Conservation (phyloP, 2,797 vertebrate species). For the Cygnus olor region DNA sequence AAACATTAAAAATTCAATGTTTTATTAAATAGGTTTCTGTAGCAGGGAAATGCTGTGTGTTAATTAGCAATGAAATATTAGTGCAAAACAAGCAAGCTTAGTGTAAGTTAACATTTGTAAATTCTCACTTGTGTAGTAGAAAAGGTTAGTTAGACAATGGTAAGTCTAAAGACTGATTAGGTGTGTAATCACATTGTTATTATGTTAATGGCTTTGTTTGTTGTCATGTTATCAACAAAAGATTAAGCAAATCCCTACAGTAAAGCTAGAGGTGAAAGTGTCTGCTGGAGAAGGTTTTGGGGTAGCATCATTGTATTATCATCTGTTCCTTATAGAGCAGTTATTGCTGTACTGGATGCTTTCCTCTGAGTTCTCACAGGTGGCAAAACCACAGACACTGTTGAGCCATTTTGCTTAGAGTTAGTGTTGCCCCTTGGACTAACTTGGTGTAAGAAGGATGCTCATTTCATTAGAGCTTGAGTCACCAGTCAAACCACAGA, state of each 20-base stretch:
- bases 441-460: neutral
- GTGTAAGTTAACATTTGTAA: neutral
- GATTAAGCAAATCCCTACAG: constrained; percentile 38
- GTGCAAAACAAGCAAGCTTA: neutral
- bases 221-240: neutral
- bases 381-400: neutral
- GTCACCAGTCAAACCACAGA: neutral
- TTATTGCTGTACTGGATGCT: neutral
- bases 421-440: neutral
- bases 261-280: neutral
- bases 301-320: neutral
- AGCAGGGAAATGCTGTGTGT: neutral
- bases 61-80: constrained; percentile 34
- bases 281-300: neutral
- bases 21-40: constrained; percentile 53
- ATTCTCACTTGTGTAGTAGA: neutral
- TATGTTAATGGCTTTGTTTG: constrained; percentile 75
- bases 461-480: neutral
- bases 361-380: neutral
- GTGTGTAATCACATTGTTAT: constrained; percentile 80
- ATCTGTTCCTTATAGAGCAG: neutral
- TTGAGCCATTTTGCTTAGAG: neutral
- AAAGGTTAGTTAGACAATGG: constrained; percentile 30
- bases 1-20: constrained; percentile 41
- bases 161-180: constrained; percentile 80